A percentile compares a stretch with the other conserved stretches of the same genome.
Conservation (phyloP, 1,140 invertebrate genomes). For the Pinna nobilis region DNA sequence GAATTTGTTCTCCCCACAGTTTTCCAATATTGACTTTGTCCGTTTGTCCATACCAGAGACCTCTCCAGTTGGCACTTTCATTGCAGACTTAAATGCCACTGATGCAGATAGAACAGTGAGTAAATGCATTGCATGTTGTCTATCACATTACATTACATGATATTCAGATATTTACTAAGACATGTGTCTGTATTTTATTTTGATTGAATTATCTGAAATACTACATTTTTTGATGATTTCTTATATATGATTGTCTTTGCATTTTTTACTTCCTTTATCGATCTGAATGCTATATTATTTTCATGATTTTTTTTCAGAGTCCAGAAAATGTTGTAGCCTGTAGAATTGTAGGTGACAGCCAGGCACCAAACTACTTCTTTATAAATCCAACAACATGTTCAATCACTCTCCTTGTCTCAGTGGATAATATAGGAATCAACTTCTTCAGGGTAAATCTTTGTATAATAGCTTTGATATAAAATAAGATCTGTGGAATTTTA, state of each 20-base stretch:
- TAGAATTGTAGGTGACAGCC: constrained; percentile 3
- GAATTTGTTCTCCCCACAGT: constrained; percentile 80
- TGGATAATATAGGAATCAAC: constrained; percentile 13
- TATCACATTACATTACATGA: no score
- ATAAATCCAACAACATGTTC: constrained; percentile 36
- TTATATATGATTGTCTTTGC: no score
- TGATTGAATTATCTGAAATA: no score
- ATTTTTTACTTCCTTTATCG: no score
- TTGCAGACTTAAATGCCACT: constrained; percentile 57
- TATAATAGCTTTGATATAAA: no score
- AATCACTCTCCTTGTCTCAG: constrained; percentile 33
- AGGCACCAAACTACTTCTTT: constrained; percentile 28
- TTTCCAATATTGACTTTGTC: constrained; percentile 68
- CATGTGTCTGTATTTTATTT: no score
- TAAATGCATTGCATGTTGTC: not conserved
- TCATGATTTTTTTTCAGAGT: constrained; percentile 13
- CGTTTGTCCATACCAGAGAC: constrained; percentile 43
- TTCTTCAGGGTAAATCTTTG: constrained; percentile 41
- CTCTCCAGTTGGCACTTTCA: constrained; percentile 40
- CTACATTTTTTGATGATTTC: no score
- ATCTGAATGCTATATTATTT: no score
- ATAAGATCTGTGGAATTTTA: no score
- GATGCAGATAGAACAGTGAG: constrained; percentile 60
- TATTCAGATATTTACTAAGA: not conserved
- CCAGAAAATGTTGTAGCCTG: constrained; percentile 23